Evolutionary conservation across 2,113 vertebrate species (phyloP).

Genomic region (Aspiorhynchus laticeps): DNA sequence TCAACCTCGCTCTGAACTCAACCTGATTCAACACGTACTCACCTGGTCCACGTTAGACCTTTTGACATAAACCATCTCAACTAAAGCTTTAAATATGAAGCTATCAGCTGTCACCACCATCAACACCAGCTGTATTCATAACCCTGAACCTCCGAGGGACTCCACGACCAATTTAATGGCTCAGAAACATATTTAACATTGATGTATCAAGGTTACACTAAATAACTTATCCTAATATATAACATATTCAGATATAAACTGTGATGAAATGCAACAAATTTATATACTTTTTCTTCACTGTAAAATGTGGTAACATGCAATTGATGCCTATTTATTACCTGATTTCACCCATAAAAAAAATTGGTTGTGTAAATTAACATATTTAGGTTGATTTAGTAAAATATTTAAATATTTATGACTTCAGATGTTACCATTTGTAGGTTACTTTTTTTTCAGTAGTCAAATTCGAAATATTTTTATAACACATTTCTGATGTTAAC

Average conservation of each 20-base stretch:
- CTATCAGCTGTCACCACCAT: background rate
- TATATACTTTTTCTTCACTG: too few relatives aligned
- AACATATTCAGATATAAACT: background rate
- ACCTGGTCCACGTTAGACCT: background rate
- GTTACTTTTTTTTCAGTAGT: too few relatives aligned
- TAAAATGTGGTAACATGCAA: too few relatives aligned
- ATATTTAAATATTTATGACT: too few relatives aligned
- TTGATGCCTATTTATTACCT: too few relatives aligned
- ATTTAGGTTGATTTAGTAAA: too few relatives aligned
- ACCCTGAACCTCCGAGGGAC: background rate
- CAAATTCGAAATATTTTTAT: too few relatives aligned
- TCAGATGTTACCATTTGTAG: too few relatives aligned
- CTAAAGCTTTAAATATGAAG: background rate
- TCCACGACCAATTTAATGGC: background rate
- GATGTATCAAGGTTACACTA: background rate
- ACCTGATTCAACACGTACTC: conserved; percentile 12
- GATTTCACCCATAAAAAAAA: too few relatives aligned
- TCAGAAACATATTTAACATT: background rate
- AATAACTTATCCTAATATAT: background rate
- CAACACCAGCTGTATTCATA: background rate
- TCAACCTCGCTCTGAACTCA: conserved; percentile 12
- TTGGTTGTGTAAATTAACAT: too few relatives aligned
- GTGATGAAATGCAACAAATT: background rate
- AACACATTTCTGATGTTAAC: background rate
- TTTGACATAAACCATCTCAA: background rate